A percentile compares a stretch with the other conserved stretches of the same genome.
Evolutionary conservation across 2,797 vertebrate genomes (phyloP).

Genomic region (Micromesistius poutassou): DNA sequence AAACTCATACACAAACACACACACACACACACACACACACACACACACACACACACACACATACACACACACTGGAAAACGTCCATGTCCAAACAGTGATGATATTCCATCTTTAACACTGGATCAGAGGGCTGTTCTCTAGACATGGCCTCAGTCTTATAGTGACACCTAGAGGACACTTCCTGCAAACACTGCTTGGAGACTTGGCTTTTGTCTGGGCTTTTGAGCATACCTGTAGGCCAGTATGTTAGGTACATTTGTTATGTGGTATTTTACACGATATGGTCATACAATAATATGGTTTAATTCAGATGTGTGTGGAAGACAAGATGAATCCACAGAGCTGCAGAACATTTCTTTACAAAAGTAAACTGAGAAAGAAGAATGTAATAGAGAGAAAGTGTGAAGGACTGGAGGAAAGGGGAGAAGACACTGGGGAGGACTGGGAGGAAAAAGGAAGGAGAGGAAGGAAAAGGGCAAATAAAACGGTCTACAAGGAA

Average conservation of each 20-base stretch:
- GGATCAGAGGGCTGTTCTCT: not conserved
- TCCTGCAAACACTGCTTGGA: not conserved
- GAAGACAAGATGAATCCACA: not conserved
- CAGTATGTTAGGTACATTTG: not conserved
- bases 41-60: constrained; percentile 5
- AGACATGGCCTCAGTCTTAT: not conserved
- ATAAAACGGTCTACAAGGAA: not conserved
- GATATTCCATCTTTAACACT: constrained; percentile 28
- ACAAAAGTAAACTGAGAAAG: not conserved
- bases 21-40: not conserved
- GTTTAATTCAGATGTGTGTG: not conserved
- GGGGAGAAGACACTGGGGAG: not conserved
- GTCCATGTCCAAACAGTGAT: constrained; percentile 48
- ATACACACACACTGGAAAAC: constrained; percentile 41
- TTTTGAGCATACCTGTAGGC: not conserved
- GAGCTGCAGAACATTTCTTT: not conserved
- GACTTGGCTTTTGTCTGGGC: not conserved
- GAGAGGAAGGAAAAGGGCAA: not conserved
- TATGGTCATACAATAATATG: too few species aligned
- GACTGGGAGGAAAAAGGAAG: not conserved
- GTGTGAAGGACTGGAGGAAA: not conserved
- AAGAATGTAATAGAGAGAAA: not conserved
- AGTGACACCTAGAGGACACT: not conserved
- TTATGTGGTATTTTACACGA: too few species aligned
- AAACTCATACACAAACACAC: constrained; percentile 9